A percentile compares a stretch with the other conserved stretches of the same genome.
phyloP scores from a whole-genome alignment of 1,140 invertebrate species.

The Drosophila ironensis region DNA sequence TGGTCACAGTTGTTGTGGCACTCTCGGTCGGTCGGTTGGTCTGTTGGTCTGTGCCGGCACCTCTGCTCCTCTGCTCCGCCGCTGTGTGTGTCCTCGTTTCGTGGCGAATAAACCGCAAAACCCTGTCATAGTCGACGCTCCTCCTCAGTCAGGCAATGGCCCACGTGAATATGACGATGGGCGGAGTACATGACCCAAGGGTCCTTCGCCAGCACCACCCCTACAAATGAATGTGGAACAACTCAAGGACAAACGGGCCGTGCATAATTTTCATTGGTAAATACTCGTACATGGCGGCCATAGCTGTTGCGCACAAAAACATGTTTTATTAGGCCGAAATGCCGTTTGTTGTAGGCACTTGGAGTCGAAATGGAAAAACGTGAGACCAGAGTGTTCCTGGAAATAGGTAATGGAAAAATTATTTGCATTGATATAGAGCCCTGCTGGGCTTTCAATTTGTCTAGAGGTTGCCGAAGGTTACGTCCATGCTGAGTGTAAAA shows the following conservation, averaged over 20 bases:
- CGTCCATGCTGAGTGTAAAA: no score
- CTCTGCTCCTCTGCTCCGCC: background rate
- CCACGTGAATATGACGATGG: conserved; percentile 50
- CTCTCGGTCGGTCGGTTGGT: conserved; percentile 4
- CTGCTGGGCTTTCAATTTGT: no score
- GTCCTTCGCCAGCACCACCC: conserved; percentile 1
- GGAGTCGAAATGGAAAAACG: background rate
- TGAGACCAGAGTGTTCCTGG: background rate
- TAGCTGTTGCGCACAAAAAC: conserved; percentile 50
- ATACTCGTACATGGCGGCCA: conserved; percentile 41
- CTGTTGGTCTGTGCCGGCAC: background rate
- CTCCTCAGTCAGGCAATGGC: conserved; percentile 61
- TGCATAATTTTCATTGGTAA: conserved; percentile 71
- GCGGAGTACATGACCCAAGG: conserved; percentile 34
- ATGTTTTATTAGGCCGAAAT: conserved; percentile 16
- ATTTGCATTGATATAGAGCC: no score
- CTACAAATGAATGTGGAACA: conserved; percentile 16
- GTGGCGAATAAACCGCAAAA: conserved; percentile 63
- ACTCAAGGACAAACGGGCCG: conserved; percentile 50
- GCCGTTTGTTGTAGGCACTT: background rate
- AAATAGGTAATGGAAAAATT: background rate
- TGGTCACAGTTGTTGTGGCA: conserved; percentile 66
- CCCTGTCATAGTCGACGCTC: conserved; percentile 46
- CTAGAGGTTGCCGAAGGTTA: no score
- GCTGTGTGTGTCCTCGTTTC: conserved; percentile 21